Evolutionary conservation across 1,140 invertebrate genomes (phyloP).

Genomic region (Ips nitidus): DNA sequence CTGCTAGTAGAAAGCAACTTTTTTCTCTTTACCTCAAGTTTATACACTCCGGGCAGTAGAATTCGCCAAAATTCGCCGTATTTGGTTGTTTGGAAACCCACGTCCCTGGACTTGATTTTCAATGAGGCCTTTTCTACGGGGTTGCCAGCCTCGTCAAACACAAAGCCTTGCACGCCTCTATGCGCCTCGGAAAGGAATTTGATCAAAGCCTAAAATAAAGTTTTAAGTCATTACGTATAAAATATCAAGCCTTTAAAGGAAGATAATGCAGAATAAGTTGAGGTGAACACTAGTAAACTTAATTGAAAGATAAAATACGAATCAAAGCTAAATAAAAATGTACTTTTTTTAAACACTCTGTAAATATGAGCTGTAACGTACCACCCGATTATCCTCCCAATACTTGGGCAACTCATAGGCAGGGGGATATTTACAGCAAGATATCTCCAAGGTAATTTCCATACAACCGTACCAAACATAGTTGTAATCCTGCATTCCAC

Average conservation of each 20-base stretch:
- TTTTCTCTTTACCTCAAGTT: slow-evolving; percentile 66
- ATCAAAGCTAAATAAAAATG: too few species aligned
- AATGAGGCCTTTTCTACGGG: slow-evolving; percentile 81
- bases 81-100: slow-evolving; percentile 85
- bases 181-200: slow-evolving; percentile 88
- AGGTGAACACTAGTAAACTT: too few species aligned
- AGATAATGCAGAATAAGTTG: too few species aligned
- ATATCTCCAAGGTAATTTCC: slow-evolving; percentile 96
- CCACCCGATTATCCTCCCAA: slow-evolving; percentile 93
- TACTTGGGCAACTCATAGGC: slow-evolving; percentile 82
- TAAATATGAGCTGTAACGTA: slow-evolving; percentile 56
- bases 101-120: slow-evolving; percentile 82
- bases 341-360: too few species aligned
- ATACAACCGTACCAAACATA: slow-evolving; percentile 98
- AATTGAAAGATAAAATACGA: too few species aligned
- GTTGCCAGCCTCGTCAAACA: slow-evolving; percentile 78
- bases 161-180: slow-evolving; percentile 80
- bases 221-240: slow-evolving; percentile 35
- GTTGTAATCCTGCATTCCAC: slow-evolving; percentile 96
- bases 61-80: slow-evolving; percentile 94
- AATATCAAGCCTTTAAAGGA: slow-evolving; percentile 4
- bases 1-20: background rate
- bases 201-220: slow-evolving; percentile 65
- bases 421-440: slow-evolving; percentile 94
- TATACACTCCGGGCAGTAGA: slow-evolving; percentile 79